Evolutionary conservation across 2,888 invertebrate genomes (phyloP).

Genomic region (Eupeodes luniger): DNA sequence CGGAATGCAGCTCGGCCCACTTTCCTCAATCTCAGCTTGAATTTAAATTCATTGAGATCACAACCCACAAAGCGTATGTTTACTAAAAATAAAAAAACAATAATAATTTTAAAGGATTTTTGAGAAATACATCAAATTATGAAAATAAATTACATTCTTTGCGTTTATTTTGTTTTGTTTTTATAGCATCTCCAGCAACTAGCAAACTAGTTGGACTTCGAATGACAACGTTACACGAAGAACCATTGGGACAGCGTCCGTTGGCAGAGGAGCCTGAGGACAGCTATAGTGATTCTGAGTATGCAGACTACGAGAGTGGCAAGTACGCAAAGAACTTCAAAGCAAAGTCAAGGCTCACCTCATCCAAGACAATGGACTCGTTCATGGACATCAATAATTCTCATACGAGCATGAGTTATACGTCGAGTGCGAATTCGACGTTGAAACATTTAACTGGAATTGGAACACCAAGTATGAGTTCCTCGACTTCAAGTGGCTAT

Average conservation of each 20-base stretch:
- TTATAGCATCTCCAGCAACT: constrained; percentile 91
- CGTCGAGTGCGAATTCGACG: constrained; percentile 82
- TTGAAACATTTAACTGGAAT: constrained; percentile 83
- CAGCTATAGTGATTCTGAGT: constrained; percentile 84
- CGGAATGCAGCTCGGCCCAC: constrained; percentile 97
- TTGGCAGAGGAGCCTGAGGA: constrained; percentile 84
- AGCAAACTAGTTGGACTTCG: constrained; percentile 91
- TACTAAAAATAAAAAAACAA: constrained; percentile 36
- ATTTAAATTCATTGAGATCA: constrained; percentile 95
- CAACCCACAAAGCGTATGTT: constrained; percentile 96
- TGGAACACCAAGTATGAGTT: constrained; percentile 86
- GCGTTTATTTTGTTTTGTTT: constrained; percentile 11
- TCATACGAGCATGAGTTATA: constrained; percentile 81
- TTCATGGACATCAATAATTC: constrained; percentile 89
- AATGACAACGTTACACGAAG: constrained; percentile 97
- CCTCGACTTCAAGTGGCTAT: constrained; percentile 92
- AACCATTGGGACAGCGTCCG: constrained; percentile 86
- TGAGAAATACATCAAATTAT: background rate
- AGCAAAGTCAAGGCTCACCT: constrained; percentile 85
- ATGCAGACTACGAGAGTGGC: constrained; percentile 83
- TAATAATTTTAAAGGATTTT: background rate
- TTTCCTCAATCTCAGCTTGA: constrained; percentile 98
- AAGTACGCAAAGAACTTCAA: constrained; percentile 81
- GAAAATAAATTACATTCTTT: background rate
- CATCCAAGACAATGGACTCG: constrained; percentile 94